Evolutionary conservation across 2,888 invertebrate species (phyloP).

Genomic region (Meliscaeva auricollis): DNA sequence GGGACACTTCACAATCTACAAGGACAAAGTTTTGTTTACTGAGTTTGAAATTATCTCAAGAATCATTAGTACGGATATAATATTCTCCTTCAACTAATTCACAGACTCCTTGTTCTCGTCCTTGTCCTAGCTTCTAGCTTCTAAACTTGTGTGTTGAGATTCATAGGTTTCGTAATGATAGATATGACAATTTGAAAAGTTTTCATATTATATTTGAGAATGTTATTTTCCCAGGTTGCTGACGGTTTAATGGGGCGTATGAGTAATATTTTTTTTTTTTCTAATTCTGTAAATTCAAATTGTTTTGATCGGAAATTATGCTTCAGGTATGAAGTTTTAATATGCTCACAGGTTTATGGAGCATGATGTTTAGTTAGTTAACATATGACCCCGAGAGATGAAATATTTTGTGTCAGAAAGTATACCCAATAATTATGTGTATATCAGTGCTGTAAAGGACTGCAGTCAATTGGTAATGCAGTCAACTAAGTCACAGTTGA

Average conservation of each 20-base stretch:
- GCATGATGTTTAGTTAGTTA: neutral
- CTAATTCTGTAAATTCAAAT: neutral
- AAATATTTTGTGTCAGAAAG: neutral
- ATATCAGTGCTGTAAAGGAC: too few species aligned
- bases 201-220: slow-evolving; percentile 33
- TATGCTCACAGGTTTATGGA: neutral
- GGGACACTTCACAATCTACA: slow-evolving; percentile 34
- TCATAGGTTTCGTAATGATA: slow-evolving; percentile 25
- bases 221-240: slow-evolving; percentile 14
- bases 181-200: slow-evolving; percentile 53
- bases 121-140: neutral
- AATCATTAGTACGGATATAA: slow-evolving; percentile 54
- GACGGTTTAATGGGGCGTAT: slow-evolving; percentile 38
- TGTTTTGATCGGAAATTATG: neutral
- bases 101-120: neutral
- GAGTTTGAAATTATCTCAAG: slow-evolving; percentile 58
- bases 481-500: too few species aligned
- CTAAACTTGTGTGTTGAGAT: neutral
- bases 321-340: neutral
- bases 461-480: too few species aligned
- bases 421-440: too few species aligned
- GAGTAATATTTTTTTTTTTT: slow-evolving; percentile 18
- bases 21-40: slow-evolving; percentile 69
- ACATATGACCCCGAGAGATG: too few species aligned
- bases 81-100: slow-evolving; percentile 52